Evolutionary conservation across 2,113 vertebrate species (phyloP).

Genomic region (Labeo catla): DNA sequence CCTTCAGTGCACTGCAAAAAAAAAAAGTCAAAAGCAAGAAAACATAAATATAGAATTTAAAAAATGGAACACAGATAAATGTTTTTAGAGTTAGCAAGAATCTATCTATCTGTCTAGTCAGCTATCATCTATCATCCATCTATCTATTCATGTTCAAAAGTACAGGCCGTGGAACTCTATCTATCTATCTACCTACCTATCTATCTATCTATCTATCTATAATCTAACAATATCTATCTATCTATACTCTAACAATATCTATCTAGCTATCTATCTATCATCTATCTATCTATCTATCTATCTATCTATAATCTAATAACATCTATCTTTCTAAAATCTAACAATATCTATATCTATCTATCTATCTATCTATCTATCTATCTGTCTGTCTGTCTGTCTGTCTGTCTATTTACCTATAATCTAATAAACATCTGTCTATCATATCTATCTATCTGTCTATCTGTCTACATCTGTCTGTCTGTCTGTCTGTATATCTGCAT

Average conservation of each 20-base stretch:
- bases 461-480: not conserved
- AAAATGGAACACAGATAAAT: not conserved
- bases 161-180: not conserved
- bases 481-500: no score
- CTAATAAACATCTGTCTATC: not conserved
- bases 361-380: not conserved
- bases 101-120: not conserved
- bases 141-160: not conserved
- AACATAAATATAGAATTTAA: not conserved
- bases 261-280: not conserved
- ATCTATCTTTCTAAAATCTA: not conserved
- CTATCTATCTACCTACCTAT: not conserved
- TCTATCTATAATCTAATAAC: not conserved
- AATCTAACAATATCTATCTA: not conserved
- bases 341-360: not conserved
- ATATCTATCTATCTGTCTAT: not conserved
- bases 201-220: not conserved
- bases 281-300: not conserved
- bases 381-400: not conserved
- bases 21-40: conserved; percentile 20
- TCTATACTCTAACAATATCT: not conserved
- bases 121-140: not conserved
- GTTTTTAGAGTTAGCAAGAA: not conserved
- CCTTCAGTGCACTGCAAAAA: conserved; percentile 93
- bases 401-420: not conserved